phyloP scores from a whole-genome alignment of 2,888 invertebrate genomes.

The Stenchaetothrips biformis region DNA sequence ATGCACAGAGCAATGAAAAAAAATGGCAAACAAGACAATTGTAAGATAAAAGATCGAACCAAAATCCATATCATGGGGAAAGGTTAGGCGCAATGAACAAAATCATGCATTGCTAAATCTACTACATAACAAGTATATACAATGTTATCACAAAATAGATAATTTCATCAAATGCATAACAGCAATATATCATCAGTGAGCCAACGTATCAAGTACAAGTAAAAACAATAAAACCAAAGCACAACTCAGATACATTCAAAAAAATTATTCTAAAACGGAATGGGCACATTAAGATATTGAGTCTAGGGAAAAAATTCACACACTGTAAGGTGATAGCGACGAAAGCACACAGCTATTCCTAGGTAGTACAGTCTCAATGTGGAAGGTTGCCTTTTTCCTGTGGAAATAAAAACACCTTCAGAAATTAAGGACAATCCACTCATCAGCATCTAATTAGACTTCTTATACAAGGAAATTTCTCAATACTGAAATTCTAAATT shows the following conservation, averaged over 20 bases:
- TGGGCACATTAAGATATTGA: too few relatives aligned
- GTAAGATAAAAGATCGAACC: not conserved
- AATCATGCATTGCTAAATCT: not conserved
- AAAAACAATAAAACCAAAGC: not conserved
- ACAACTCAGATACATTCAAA: not conserved
- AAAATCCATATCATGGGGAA: not conserved
- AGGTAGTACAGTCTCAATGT: too few relatives aligned
- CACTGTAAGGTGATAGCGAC: too few relatives aligned
- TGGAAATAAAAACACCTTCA: too few relatives aligned
- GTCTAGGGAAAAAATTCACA: too few relatives aligned
- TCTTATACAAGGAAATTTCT: too few relatives aligned
- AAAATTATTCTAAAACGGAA: not conserved
- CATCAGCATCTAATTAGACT: too few relatives aligned
- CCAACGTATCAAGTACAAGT: not conserved
- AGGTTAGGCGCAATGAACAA: slow-evolving; percentile 1
- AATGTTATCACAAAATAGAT: slow-evolving; percentile 19
- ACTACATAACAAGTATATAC: not conserved
- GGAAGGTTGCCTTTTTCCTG: too few relatives aligned
- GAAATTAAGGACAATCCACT: too few relatives aligned
- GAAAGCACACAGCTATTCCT: too few relatives aligned
- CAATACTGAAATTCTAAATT: too few relatives aligned
- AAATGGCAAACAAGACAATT: not conserved
- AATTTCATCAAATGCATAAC: not conserved
- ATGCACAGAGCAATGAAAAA: not conserved
- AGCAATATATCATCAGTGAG: not conserved